phyloP scores from a whole-genome alignment of 2,113 vertebrate species.

The Delphinus delphis region DNA sequence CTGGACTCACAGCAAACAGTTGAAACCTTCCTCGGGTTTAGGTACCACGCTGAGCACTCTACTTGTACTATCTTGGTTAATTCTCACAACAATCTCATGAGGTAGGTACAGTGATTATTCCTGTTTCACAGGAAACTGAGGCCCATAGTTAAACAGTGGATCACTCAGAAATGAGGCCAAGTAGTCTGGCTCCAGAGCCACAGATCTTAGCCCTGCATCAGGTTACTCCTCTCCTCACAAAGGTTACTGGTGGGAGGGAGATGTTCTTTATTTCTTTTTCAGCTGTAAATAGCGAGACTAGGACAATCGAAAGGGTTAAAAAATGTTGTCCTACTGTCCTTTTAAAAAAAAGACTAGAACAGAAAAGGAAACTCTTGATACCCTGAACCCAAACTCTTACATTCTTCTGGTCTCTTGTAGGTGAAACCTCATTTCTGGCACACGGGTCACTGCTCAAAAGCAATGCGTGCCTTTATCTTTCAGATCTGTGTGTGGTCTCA shows the following conservation, averaged over 20 bases:
- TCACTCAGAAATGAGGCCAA: background rate
- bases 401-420: constrained; percentile 31
- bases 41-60: background rate
- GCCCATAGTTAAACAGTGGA: background rate
- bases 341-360: constrained; percentile 22
- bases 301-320: background rate
- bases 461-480: constrained; percentile 53
- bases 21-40: background rate
- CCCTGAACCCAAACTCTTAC: background rate
- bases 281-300: background rate
- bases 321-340: background rate
- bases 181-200: background rate
- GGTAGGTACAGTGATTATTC: background rate
- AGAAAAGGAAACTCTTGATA: constrained; percentile 25
- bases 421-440: constrained; percentile 57
- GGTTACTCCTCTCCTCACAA: background rate
- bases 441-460: constrained; percentile 12
- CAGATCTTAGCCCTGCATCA: background rate
- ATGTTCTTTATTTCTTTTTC: background rate
- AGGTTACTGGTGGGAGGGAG: background rate
- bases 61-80: background rate
- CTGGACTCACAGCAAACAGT: background rate
- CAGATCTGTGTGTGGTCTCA: constrained; percentile 62
- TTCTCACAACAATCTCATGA: background rate
- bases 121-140: background rate